Evolutionary conservation across 2,888 invertebrate species (phyloP), one percentile per base, ranked within the genome.

Genomic region (Sarcophaga carnaria): DNA sequence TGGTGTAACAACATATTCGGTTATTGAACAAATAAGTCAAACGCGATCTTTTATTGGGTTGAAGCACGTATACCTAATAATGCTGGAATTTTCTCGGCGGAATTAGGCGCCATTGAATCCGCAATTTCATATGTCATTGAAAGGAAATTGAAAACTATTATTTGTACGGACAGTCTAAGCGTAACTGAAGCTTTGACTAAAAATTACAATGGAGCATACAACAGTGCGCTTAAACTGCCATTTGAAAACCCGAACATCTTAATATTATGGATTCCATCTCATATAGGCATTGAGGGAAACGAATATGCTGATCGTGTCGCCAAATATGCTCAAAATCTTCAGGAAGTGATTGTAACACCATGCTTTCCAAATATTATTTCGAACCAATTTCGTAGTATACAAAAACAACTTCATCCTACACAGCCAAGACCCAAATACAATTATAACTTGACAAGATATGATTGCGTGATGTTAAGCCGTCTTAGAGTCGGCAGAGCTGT

Each of bases 251-350:
- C 27, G 5, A 27, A 27, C 0, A 27, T 27, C 27, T 27, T 27
- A 27, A 47, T 75, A 22, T 5, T 75, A 8, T 76, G 66, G 76
- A 66, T 76, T 66, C 76, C 66, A 2, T 54, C 76, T 2, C 66
- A 76, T n/a, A 76, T 66, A 22, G 25, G 27, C 22, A 14, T 27
- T 25, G 25, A 22, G 64, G 8, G 22, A 11, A 20, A 70, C 49
- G 22, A 37, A 37, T 37, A 37, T 37, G 6, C 37, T 37, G 37
- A 8, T 37, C 8, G 37, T 37, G 27, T 27, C 4, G 27, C 0
- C 37, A 37, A 37, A 37, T 6, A 37, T 37, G 37, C 6, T 37
- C 37, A 37, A 37, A 37, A 37, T 37, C 37, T 37, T 37, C 37
- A 37, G 8, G 37, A 37, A 37, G 6, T 37, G 3, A 37, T 6